Evolutionary conservation across 2,888 invertebrate species (phyloP).

Genomic region (Hesperia comma): DNA sequence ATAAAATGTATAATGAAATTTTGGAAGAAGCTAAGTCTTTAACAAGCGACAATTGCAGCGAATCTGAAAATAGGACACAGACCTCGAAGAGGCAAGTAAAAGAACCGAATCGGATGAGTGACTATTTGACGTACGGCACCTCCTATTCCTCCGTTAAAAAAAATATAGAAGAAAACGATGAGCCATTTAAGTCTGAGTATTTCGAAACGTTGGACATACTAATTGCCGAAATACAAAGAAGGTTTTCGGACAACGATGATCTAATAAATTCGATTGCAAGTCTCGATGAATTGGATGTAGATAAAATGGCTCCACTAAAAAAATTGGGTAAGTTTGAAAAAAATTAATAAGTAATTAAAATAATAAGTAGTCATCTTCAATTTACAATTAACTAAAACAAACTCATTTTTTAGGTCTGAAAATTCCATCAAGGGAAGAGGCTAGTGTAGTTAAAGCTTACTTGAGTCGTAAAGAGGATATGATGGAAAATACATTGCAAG

Average conservation of each 20-base stretch:
- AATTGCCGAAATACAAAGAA: slow-evolving; percentile 32
- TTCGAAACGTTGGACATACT: slow-evolving; percentile 39
- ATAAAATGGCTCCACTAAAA: slow-evolving; percentile 30
- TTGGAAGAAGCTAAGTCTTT: slow-evolving; percentile 27
- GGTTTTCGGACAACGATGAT: slow-evolving; percentile 36
- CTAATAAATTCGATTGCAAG: slow-evolving; percentile 23
- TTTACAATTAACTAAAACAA: slow-evolving; percentile 32
- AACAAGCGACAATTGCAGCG: slow-evolving; percentile 30
- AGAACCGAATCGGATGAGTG: slow-evolving; percentile 35
- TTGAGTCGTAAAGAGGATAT: slow-evolving; percentile 35
- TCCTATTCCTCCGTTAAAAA: slow-evolving; percentile 22
- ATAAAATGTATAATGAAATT: slow-evolving; percentile 34
- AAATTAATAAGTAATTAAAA: slow-evolving; percentile 22
- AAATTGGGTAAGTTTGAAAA: slow-evolving; percentile 26
- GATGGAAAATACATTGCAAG: slow-evolving; percentile 21
- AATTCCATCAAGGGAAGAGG: slow-evolving; percentile 36
- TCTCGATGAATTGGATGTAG: no score
- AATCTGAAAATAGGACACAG: slow-evolving; percentile 34
- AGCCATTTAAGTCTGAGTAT: slow-evolving; percentile 39
- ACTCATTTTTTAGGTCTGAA: slow-evolving; percentile 34
- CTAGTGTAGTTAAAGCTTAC: slow-evolving; percentile 35
- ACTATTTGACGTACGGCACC: slow-evolving; percentile 25
- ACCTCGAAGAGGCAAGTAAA: slow-evolving; percentile 37
- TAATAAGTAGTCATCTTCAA: slow-evolving; percentile 32
- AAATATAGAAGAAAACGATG: slow-evolving; percentile 30